Evolutionary conservation across 2,113 vertebrate species (phyloP).

Genomic region (Seriola dumerili): DNA sequence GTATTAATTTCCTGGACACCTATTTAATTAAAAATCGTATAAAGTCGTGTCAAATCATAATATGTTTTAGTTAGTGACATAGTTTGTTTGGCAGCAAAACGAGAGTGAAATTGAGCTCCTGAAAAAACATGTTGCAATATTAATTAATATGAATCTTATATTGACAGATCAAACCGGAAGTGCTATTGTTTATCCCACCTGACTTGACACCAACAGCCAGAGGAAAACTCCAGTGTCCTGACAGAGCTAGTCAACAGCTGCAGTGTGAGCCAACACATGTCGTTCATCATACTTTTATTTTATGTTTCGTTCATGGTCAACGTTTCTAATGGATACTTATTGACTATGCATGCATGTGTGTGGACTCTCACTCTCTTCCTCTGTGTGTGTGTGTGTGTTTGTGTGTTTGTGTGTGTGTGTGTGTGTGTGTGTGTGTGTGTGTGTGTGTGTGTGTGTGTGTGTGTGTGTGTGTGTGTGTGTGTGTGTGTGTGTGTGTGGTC

Average conservation of each 20-base stretch:
- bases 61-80: not conserved
- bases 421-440: not conserved
- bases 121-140: not conserved
- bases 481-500: not conserved
- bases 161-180: constrained; percentile 51
- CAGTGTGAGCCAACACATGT: constrained; percentile 1
- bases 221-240: constrained; percentile 14
- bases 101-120: not conserved
- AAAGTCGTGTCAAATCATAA: too few relatives aligned
- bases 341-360: too few relatives aligned
- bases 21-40: not conserved
- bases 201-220: not conserved
- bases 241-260: constrained; percentile 15
- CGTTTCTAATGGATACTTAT: not conserved
- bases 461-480: not conserved
- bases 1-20: not conserved
- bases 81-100: not conserved
- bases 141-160: not conserved
- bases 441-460: not conserved
- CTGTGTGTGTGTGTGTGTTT: not conserved
- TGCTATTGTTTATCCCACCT: accelerated
- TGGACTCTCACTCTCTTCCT: not conserved
- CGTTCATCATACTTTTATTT: not conserved
- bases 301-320: not conserved
- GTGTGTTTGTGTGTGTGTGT: not conserved